Base-by-base conservation (phyloP, 2,113 vertebrate species). In the Mesocricetus auratus region DNA sequence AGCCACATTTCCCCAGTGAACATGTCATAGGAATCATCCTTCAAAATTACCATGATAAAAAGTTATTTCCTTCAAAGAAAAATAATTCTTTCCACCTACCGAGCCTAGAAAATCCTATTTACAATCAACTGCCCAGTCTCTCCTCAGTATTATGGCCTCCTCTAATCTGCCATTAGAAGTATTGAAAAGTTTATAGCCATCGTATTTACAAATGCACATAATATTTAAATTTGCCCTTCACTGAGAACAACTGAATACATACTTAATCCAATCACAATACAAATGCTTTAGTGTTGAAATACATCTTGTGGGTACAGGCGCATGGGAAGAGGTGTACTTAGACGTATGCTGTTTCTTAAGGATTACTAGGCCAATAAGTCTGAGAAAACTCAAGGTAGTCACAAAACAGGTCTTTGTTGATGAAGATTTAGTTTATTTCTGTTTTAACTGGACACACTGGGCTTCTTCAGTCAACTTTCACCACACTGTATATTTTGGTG, bases 401-500 rank as follows among this genome's bases (percentile, higher is more conserved):
- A 98, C 92, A 90, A 98, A 98, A 90, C 97, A 97, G 94, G 96
- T 98, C 97, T 98, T 98, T 98, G 4, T 97, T 97, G 97, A 97
- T 94, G 98, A 98, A 98, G 97, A 97, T 91, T 97, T 95, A 97
- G 97, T 98, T 97, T 97, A 98, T 98, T 98, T 98, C 97, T 95
- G 91, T 97, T 95, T 97, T 96, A 97, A 96, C 91, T 97, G 97
- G 98, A 97, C 86, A 96, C 97, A 86, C 95, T 2, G 39, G 96
- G 56, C 89, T 98, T 98, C 98, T 98, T 99, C 98, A 99, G 98
- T 99, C 99, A 96, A 99, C 99, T 97, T 99, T 99, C 91, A 99
- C 99, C 98, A 99, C 99, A 9, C 99, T 99, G 99, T 99, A 99
- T 98, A 99, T 99, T 98, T 99, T 99, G 98, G 99, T 99, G 97